These are phyloP conservation scores for Prionailurus bengalensis DNA, from an alignment of 2,113 vertebrate genomes.

Conservation along the genomic window DNA sequence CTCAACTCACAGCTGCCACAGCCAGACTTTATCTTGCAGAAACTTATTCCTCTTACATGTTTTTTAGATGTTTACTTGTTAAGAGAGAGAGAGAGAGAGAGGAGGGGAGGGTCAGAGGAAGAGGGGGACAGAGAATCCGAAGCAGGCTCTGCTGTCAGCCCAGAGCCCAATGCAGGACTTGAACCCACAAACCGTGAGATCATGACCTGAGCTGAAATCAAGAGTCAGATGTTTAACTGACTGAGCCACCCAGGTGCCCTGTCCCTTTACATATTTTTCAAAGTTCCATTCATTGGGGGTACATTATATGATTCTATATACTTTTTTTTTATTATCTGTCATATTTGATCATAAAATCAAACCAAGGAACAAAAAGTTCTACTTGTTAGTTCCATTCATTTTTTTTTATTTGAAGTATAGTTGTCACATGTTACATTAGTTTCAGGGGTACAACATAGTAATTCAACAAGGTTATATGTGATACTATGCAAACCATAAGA, in stretches of 20 bases:
- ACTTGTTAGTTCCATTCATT: neutral
- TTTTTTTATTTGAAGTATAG: neutral
- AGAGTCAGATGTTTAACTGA: too few species aligned
- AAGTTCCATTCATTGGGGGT: neutral
- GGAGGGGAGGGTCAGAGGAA: too few species aligned
- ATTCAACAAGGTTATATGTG: neutral
- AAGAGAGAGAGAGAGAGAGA: too few species aligned
- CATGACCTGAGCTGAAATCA: too few species aligned
- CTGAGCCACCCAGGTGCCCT: too few species aligned
- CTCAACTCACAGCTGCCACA: neutral
- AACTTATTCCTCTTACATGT: neutral
- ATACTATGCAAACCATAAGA: neutral
- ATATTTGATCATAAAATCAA: slow-evolving; percentile 48
- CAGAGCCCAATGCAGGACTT: too few species aligned
- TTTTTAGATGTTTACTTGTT: neutral
- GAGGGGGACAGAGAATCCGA: too few species aligned
- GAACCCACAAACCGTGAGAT: too few species aligned
- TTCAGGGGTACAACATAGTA: neutral
- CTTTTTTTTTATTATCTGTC: slow-evolving; percentile 39
- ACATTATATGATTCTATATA: neutral
- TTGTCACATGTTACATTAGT: neutral
- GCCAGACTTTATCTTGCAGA: neutral
- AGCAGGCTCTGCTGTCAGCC: too few species aligned
- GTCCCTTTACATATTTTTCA: neutral
- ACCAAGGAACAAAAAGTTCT: neutral